Evolutionary conservation across 2,113 vertebrate genomes (phyloP).

Genomic region (Ceyx cyanopectus): DNA sequence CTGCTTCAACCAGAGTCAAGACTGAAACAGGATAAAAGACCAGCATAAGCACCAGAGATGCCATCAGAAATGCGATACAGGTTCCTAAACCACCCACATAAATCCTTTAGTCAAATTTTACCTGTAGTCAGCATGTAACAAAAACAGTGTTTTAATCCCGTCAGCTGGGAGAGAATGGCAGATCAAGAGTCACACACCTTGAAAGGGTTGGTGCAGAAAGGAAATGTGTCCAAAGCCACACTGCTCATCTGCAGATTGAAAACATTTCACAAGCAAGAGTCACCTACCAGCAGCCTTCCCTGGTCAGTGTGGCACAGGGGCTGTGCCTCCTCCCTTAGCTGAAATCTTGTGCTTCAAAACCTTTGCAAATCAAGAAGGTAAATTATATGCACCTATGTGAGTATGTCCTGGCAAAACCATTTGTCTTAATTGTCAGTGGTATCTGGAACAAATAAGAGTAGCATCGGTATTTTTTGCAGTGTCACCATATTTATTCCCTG

Average conservation of each 20-base stretch:
- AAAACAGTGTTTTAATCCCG: not conserved
- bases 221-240: not conserved
- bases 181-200: not conserved
- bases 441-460: not conserved
- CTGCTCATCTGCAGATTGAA: not conserved
- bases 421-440: not conserved
- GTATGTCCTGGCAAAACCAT: not conserved
- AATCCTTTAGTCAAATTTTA: not conserved
- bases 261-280: not conserved
- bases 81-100: not conserved
- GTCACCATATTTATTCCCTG: not conserved
- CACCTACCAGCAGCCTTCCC: not conserved
- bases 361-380: not conserved
- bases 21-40: not conserved
- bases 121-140: not conserved
- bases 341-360: not conserved
- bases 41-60: not conserved
- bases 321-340: not conserved
- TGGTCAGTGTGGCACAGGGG: rapidly evolving
- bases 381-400: not conserved
- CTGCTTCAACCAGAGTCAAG: not conserved
- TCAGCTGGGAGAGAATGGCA: not conserved
- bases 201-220: not conserved
- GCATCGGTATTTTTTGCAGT: not conserved
- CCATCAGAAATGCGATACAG: not conserved